Evolutionary conservation across 1,140 invertebrate species (phyloP), one percentile per base, ranked within the genome.

Genomic region (Drosophila ficusphila): DNA sequence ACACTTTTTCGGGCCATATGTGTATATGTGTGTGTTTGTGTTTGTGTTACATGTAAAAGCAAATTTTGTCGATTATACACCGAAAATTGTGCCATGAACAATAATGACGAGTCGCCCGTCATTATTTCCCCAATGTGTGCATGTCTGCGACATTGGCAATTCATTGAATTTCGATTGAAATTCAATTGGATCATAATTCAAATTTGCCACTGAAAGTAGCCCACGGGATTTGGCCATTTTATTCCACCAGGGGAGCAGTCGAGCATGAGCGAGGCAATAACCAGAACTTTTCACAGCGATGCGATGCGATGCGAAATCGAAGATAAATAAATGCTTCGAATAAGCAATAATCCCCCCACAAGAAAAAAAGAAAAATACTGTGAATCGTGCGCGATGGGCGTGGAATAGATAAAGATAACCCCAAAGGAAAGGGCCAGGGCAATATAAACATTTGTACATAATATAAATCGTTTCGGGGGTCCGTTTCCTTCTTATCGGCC

Each of bases 131-230:
- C 27, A 48, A 16, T 39, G 51, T 48, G 27, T 31, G 57, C 46
- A 16, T 33, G 38, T 38, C 41, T 36, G 49, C 31, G 64, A 52
- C 48, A 56, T 61, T 64, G 78, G 68, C 54, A 67, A 76, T 76
- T 86, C 72, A 88, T 88, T 81, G 73, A 79, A 77, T 86, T 76
- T 62, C 49, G 62, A 88, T 86, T 86, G 77, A 73, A 88, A 69
- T 86, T 88, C 76, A 86, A 86, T 86, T 88, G 77, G 76, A 88
- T 73, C 57, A 88, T 86, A 77, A 88, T 81, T 88, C 54, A 65
- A 78, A 75, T 75, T 58, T 39, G 42, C 51, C 44, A 51, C 46
- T 36, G 33, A 42, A 71, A 82, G 42, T 34, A 52, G 58, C 57
- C 56, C 68, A 31, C 41, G 60, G 51, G 47, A 58, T 41, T 18